Percentiles rank a stretch among this genome's conserved stretches.
These are phyloP conservation scores for Styela plicata DNA, from an alignment of 23 tunicate species.

Conservation along the genomic window DNA sequence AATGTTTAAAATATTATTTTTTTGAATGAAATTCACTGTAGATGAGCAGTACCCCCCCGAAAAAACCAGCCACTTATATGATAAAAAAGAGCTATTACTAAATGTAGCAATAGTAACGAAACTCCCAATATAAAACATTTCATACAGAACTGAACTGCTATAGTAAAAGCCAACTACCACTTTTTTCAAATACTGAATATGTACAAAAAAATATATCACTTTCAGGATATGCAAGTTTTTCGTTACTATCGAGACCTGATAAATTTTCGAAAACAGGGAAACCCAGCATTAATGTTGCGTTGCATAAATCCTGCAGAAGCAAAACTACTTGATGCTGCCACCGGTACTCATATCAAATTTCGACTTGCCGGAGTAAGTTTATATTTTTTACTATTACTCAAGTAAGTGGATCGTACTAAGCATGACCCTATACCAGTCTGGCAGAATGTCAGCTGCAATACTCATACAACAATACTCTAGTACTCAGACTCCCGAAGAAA, in stretches of 20 bases:
- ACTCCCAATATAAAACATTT: neutral
- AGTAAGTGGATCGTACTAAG: too few species aligned
- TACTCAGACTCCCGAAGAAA: too few species aligned
- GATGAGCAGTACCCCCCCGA: too few species aligned
- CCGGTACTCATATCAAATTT: constrained; percentile 79
- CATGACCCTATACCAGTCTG: too few species aligned
- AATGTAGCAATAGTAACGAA: too few species aligned
- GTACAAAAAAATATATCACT: neutral
- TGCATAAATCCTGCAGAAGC: constrained; percentile 95
- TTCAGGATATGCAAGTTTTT: constrained; percentile 90
- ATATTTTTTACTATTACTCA: neutral
- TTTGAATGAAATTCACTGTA: too few species aligned
- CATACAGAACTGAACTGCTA: too few species aligned
- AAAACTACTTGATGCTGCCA: constrained; percentile 85
- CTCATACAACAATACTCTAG: too few species aligned
- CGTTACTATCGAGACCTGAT: constrained; percentile 84
- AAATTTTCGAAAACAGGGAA: constrained; percentile 78
- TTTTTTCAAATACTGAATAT: neutral
- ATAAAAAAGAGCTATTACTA: too few species aligned
- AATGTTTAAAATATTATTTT: too few species aligned
- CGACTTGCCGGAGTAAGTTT: constrained; percentile 79
- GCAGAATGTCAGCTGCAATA: too few species aligned
- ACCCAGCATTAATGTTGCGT: constrained; percentile 74
- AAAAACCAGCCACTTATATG: too few species aligned
- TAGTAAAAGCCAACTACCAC: neutral